A percentile compares a stretch with the other conserved stretches of the same genome.
phyloP scores from a whole-genome alignment of 2,113 vertebrate genomes.

The Acanthochromis polyacanthus region DNA sequence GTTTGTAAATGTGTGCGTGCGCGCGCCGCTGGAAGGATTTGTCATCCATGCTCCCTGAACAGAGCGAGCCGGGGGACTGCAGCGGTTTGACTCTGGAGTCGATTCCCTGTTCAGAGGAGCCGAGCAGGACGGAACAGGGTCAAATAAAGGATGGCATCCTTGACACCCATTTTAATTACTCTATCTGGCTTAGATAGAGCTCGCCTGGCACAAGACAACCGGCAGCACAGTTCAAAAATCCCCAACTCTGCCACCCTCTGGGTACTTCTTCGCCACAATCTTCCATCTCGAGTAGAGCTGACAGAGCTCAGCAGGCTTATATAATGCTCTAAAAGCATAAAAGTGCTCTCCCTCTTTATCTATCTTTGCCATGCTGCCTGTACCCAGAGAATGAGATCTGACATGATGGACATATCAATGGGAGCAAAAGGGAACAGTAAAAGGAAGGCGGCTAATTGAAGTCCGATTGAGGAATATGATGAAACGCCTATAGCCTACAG shows the following conservation, averaged over 20 bases:
- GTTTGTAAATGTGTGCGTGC: slow-evolving; percentile 53
- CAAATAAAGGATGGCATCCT: slow-evolving; percentile 71
- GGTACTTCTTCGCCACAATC: slow-evolving; percentile 47
- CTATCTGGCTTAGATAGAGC: slow-evolving; percentile 55
- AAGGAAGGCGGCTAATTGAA: slow-evolving; percentile 63
- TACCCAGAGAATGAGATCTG: slow-evolving; percentile 49
- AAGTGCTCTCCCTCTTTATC: slow-evolving; percentile 48
- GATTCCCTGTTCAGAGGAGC: slow-evolving; percentile 41
- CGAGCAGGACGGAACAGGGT: slow-evolving; percentile 51
- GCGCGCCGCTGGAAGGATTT: slow-evolving; percentile 57
- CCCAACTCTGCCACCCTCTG: slow-evolving; percentile 34
- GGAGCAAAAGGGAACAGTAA: slow-evolving; percentile 34
- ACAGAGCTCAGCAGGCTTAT: slow-evolving; percentile 46
- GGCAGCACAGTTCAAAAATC: slow-evolving; percentile 38
- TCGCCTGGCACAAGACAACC: slow-evolving; percentile 37
- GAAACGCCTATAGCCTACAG: slow-evolving; percentile 59
- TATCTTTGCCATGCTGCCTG: slow-evolving; percentile 40
- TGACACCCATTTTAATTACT: slow-evolving; percentile 77
- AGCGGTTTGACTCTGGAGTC: slow-evolving; percentile 57
- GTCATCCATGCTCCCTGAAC: slow-evolving; percentile 64
- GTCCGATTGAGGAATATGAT: slow-evolving; percentile 55
- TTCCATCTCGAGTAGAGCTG: slow-evolving; percentile 43
- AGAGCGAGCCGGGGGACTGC: slow-evolving; percentile 61
- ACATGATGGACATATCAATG: slow-evolving; percentile 73
- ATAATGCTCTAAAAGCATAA: slow-evolving; percentile 63